Evolutionary conservation across 2,888 invertebrate genomes (phyloP).

Genomic region (Hyposoter didymator): DNA sequence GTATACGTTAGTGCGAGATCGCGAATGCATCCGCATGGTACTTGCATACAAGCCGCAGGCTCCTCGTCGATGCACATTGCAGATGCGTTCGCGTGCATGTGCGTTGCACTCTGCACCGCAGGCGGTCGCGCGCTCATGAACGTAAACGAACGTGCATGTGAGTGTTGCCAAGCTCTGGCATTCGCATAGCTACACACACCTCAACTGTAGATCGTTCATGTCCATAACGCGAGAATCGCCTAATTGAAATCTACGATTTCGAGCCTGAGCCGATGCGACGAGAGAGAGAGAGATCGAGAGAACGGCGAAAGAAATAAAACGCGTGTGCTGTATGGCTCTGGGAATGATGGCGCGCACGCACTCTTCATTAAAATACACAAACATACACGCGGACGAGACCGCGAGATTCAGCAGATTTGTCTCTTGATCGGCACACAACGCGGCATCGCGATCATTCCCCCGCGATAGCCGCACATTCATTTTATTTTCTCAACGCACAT

Average conservation of each 20-base stretch:
- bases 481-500: slow-evolving; percentile 17
- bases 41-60: slow-evolving; percentile 45
- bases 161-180: background rate
- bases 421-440: slow-evolving; percentile 22
- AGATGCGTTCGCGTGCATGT: slow-evolving; percentile 65
- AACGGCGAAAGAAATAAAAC: slow-evolving; percentile 54
- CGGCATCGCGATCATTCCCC: slow-evolving; percentile 36
- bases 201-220: slow-evolving; percentile 59
- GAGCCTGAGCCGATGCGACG: slow-evolving; percentile 71
- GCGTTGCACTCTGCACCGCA: slow-evolving; percentile 67
- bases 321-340: slow-evolving; percentile 51
- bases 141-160: slow-evolving; percentile 27
- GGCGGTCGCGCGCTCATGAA: slow-evolving; percentile 61
- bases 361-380: slow-evolving; percentile 55
- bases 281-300: slow-evolving; percentile 15
- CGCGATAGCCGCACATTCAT: slow-evolving; percentile 37
- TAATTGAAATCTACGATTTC: slow-evolving; percentile 83
- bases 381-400: background rate
- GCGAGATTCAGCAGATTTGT: slow-evolving; percentile 33
- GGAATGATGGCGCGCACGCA: slow-evolving; percentile 56
- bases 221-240: slow-evolving; percentile 64
- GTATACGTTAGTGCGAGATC: slow-evolving; percentile 54
- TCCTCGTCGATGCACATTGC: slow-evolving; percentile 73
- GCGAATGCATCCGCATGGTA: slow-evolving; percentile 41
- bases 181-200: slow-evolving; percentile 14